Conservation (phyloP, 1,140 invertebrate genomes). For the Lepidotrigona ventralis region DNA sequence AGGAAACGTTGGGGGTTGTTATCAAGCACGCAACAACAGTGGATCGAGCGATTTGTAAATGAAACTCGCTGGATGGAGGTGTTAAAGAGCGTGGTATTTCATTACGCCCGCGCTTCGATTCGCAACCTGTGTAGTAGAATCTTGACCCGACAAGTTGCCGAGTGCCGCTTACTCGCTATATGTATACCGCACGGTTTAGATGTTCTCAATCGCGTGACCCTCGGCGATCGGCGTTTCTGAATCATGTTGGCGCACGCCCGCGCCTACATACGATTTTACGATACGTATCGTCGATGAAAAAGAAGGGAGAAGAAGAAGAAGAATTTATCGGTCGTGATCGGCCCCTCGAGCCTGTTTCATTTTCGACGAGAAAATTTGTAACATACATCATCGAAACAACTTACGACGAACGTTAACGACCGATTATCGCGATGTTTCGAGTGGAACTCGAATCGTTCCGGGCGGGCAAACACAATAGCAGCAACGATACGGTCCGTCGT, state of each 20-base stretch:
- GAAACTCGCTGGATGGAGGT: constrained; percentile 21
- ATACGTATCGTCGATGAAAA: neutral
- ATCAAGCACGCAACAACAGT: neutral
- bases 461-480: neutral
- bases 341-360: neutral
- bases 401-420: neutral
- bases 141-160: constrained; percentile 47
- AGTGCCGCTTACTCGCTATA: constrained; percentile 45
- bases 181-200: constrained; percentile 27
- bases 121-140: constrained; percentile 41
- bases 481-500: too few relatives aligned
- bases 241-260: neutral
- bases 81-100: constrained; percentile 47
- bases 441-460: neutral
- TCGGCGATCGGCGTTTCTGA: constrained; percentile 3
- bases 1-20: neutral
- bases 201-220: constrained; percentile 45
- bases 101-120: constrained; percentile 49
- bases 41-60: constrained; percentile 13
- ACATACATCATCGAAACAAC: neutral
- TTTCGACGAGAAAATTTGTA: neutral
- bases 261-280: neutral
- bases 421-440: neutral
- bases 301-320: neutral
- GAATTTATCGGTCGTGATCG: too few relatives aligned